phyloP scores from a whole-genome alignment of 2,888 invertebrate species.

The Hirtodrosophila duncani region DNA sequence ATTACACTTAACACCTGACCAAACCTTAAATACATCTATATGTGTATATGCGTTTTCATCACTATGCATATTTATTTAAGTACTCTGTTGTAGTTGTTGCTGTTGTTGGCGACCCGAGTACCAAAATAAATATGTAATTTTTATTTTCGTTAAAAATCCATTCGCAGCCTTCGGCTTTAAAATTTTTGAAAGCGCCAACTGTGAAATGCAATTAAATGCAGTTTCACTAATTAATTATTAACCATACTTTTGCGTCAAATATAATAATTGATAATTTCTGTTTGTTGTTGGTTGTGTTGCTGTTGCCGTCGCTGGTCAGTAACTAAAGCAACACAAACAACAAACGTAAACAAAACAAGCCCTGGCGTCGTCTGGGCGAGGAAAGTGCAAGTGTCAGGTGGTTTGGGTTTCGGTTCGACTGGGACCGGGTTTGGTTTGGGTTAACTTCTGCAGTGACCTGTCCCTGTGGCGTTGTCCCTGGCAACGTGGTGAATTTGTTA shows the following conservation, averaged over 20 bases:
- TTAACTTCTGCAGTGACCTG: conserved; percentile 22
- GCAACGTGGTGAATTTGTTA: conserved; percentile 45
- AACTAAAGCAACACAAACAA: conserved; percentile 60
- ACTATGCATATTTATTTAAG: too few relatives aligned
- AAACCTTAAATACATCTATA: too few relatives aligned
- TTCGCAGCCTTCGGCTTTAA: conserved; percentile 15
- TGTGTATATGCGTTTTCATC: too few relatives aligned
- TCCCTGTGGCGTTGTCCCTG: conserved; percentile 17
- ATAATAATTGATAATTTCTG: conserved; percentile 43
- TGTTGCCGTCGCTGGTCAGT: conserved; percentile 44
- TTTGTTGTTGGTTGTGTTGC: conserved; percentile 21
- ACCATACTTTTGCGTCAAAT: conserved; percentile 52
- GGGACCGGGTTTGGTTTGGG: conserved; percentile 7
- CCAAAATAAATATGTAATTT: conserved; percentile 8
- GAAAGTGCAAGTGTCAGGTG: conserved; percentile 58
- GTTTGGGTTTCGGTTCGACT: not conserved
- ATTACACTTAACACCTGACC: too few relatives aligned
- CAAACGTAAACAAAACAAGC: conserved; percentile 38
- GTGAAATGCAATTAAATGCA: conserved; percentile 12
- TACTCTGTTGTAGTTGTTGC: not conserved
- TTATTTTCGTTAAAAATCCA: too few relatives aligned
- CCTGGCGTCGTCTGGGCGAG: conserved; percentile 45
- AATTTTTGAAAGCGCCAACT: conserved; percentile 20
- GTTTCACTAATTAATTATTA: conserved; percentile 49
- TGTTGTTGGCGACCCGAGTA: conserved; percentile 3